phyloP scores from a whole-genome alignment of 2,888 invertebrate species.

The Caenorhabditis zanzibari region DNA sequence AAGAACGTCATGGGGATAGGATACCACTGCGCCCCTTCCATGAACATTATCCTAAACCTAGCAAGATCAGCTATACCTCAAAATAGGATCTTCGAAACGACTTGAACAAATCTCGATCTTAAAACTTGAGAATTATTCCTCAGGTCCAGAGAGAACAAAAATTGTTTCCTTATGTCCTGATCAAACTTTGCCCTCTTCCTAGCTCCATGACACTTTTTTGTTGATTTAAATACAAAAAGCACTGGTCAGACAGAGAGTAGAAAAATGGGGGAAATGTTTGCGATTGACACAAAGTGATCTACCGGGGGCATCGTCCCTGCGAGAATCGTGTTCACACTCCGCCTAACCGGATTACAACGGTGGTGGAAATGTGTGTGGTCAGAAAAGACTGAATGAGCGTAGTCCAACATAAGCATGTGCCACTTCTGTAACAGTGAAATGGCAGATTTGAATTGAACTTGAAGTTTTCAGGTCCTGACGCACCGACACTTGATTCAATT shows the following conservation, averaged over 20 bases:
- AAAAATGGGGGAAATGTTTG: slow-evolving; percentile 46
- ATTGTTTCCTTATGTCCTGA: too few relatives aligned
- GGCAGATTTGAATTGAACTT: slow-evolving; percentile 16
- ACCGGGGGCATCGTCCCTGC: slow-evolving; percentile 37
- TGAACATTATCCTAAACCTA: too few relatives aligned
- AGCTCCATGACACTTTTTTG: slow-evolving; percentile 36
- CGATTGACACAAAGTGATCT: slow-evolving; percentile 59
- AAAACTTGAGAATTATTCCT: too few relatives aligned
- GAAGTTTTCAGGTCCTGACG: slow-evolving; percentile 74
- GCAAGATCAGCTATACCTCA: too few relatives aligned
- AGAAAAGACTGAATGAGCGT: slow-evolving; percentile 9
- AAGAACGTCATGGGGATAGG: too few relatives aligned
- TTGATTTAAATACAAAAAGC: slow-evolving; percentile 31
- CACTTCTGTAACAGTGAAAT: slow-evolving; percentile 12
- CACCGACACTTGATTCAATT: slow-evolving; percentile 78
- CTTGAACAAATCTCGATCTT: too few relatives aligned
- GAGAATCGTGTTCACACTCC: slow-evolving; percentile 60
- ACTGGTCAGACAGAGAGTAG: slow-evolving; percentile 38
- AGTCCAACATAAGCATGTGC: slow-evolving; percentile 40
- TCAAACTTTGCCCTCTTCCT: slow-evolving; percentile 20
- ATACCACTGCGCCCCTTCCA: too few relatives aligned
- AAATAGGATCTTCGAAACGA: too few relatives aligned
- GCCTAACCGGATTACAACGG: slow-evolving; percentile 58
- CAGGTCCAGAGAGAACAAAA: too few relatives aligned
- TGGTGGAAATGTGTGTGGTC: slow-evolving; percentile 37